Percentiles rank a stretch among this genome's conserved stretches.
Conservation (phyloP, 2,888 invertebrate species). For the Xylophagus ater region DNA sequence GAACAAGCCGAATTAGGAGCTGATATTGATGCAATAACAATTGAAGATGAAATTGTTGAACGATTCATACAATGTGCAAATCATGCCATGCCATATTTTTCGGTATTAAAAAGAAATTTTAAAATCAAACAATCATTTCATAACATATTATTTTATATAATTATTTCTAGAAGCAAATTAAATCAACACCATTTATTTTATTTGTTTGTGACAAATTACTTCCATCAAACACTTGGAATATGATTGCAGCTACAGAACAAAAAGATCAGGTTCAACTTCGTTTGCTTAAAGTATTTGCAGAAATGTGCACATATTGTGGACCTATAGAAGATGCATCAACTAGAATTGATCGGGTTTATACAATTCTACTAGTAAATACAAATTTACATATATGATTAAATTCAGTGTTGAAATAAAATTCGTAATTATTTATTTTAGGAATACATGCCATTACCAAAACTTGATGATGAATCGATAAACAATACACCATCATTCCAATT, state of each 20-base stretch:
- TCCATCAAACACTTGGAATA: constrained; percentile 54
- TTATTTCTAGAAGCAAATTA: constrained; percentile 61
- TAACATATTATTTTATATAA: constrained; percentile 14
- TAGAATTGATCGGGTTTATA: constrained; percentile 65
- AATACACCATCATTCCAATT: constrained; percentile 80
- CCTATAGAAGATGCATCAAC: constrained; percentile 61
- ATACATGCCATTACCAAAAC: constrained; percentile 80
- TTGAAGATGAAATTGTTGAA: constrained; percentile 60
- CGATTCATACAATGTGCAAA: constrained; percentile 75
- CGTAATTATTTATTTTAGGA: constrained; percentile 45
- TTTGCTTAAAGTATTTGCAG: constrained; percentile 76
- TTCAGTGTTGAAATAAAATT: neutral
- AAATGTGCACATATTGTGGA: constrained; percentile 68
- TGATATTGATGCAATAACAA: constrained; percentile 39
- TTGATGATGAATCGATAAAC: constrained; percentile 47
- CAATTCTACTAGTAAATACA: constrained; percentile 59
- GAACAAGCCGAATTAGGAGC: constrained; percentile 78
- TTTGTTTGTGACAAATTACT: constrained; percentile 79
- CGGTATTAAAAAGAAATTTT: constrained; percentile 43
- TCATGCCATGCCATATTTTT: constrained; percentile 77
- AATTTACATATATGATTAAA: constrained; percentile 4
- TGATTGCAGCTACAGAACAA: constrained; percentile 48
- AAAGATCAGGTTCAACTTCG: constrained; percentile 61
- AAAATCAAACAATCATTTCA: neutral
- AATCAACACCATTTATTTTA: constrained; percentile 71